Evolutionary conservation across 2,797 vertebrate species (phyloP).

Genomic region (Bucorvus abyssinicus): DNA sequence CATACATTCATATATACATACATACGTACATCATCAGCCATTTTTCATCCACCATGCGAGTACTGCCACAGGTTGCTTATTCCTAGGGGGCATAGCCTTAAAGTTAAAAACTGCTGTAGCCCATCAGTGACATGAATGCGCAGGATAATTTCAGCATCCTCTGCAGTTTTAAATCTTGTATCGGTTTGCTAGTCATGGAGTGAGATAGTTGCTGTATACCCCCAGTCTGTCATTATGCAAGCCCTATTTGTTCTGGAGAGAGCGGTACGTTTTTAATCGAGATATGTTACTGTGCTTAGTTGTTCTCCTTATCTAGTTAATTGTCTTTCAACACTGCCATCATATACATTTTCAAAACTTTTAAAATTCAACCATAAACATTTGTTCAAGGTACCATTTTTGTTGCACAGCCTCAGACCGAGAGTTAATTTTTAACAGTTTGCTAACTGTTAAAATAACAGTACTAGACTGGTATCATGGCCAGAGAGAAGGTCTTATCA

Average conservation of each 20-base stretch:
- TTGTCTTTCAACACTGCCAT: background rate
- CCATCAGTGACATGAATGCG: background rate
- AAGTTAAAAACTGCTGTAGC: background rate
- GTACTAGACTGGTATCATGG: background rate
- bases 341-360: background rate
- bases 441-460: background rate
- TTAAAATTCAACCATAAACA: background rate
- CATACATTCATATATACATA: background rate
- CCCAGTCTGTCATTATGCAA: background rate
- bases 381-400: background rate
- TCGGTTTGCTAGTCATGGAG: background rate
- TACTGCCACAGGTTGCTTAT: background rate
- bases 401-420: background rate
- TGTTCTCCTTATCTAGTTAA: background rate
- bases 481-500: background rate
- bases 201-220: background rate
- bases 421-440: background rate
- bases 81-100: background rate
- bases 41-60: background rate
- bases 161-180: background rate
- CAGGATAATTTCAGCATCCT: background rate
- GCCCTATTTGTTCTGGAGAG: background rate
- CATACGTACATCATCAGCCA: accelerated
- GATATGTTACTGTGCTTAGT: background rate
- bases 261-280: background rate